Base-by-base conservation (phyloP, 2,888 invertebrate genomes). In the Mechanitis mazaeus region DNA sequence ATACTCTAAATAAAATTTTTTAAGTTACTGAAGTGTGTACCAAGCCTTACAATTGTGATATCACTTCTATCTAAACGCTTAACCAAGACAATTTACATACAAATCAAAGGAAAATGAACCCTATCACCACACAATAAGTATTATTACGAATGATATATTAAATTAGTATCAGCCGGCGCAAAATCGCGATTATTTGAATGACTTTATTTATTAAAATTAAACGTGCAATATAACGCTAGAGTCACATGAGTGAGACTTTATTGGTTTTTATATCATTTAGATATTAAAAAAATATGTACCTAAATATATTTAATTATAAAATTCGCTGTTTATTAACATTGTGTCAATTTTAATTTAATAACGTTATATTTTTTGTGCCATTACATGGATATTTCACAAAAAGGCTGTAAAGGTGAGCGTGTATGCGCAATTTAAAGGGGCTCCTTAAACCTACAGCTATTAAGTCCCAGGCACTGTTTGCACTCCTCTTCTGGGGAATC, bases 191-290 rank as follows among this genome's bases (percentile, higher is more conserved):
- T 76, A 77, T 77, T 68, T 66, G 75, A 76, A 82, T 77, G 79
- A 76, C 78, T 78, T 77, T 78, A 80, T 80, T 80, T 79, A 79
- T 80, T 79, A 77, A 78, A 76, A 77, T 79, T 78, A 76, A 76
- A 75, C 71, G 70, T 72, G 72, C 72, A 64, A 72, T 70, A 64
- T 69, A 67, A 70, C 68, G 70, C 55, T 60, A 33, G 70, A 72
- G 62, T 72, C 70, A 75, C 72, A 77, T 77, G 75, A 63, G 64
- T 58, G 56, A 60, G 54, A 57, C 58, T 63, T 63, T 31, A 59
- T 57, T 60, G 42, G 1, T 42, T 9, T 42, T 9, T 9, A 42
- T 9, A 9, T 42, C 9, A 20, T 20, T 20, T 20, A 20, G 20
- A 20, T 20, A 20, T 20, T 20, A 1, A 20, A 20, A 20, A 20